Evolutionary conservation across 2,113 vertebrate species (phyloP).

Genomic region (Alligator mississippiensis): DNA sequence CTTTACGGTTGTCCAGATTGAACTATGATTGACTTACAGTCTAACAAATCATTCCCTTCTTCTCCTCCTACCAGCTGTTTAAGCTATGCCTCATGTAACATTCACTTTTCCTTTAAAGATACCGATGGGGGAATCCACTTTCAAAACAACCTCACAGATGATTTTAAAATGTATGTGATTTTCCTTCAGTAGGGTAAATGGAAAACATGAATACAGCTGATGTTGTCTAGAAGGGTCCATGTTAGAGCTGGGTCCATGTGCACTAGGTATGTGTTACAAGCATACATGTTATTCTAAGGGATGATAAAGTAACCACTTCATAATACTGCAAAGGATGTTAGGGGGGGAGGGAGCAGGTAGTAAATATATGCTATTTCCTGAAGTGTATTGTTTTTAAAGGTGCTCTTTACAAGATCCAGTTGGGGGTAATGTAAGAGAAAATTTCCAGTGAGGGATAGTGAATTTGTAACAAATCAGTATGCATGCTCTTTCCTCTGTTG

Average conservation of each 20-base stretch:
- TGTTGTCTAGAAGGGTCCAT: background rate
- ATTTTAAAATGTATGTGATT: background rate
- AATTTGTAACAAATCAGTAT: conserved; percentile 31
- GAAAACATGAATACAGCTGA: conserved; percentile 1
- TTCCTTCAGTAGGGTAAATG: background rate
- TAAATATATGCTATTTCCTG: fast-evolving
- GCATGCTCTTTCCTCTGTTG: conserved; percentile 27
- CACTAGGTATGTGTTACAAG: fast-evolving
- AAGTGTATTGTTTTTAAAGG: background rate
- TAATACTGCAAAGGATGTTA: background rate
- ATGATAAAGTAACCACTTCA: background rate
- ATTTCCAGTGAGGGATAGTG: background rate
- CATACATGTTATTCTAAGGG: fast-evolving
- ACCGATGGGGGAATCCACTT: background rate
- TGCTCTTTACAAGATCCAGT: background rate
- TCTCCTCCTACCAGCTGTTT: conserved; percentile 16
- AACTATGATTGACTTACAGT: conserved; percentile 52
- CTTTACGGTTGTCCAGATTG: conserved; percentile 46
- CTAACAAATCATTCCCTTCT: conserved; percentile 39
- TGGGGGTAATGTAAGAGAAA: background rate
- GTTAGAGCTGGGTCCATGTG: background rate
- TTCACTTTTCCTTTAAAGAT: conserved; percentile 5
- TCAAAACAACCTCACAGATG: conserved; percentile 9
- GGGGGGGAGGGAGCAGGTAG: background rate
- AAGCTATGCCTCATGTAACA: background rate